A percentile compares a stretch with the other conserved stretches of the same genome.
Conservation (phyloP, 2,113 vertebrate species). For the Morone chrysops region DNA sequence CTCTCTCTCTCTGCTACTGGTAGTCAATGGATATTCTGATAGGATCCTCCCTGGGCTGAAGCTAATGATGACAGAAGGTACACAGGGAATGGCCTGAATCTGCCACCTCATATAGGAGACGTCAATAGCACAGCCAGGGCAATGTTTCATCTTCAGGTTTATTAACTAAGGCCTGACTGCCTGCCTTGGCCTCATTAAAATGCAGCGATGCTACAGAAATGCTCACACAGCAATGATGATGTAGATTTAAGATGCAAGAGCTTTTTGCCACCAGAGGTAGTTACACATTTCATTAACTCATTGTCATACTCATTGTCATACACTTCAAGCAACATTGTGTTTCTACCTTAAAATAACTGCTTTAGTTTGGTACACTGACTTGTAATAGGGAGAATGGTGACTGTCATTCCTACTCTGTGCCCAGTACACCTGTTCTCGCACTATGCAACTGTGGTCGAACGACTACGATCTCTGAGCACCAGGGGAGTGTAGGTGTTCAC, state of each 20-base stretch:
- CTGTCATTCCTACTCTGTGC: no score
- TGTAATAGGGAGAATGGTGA: no score
- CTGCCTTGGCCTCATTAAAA: constrained; percentile 59
- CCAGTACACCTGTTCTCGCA: no score
- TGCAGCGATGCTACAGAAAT: constrained; percentile 32
- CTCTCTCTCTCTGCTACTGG: constrained; percentile 15
- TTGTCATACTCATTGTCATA: neutral
- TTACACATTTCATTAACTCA: neutral
- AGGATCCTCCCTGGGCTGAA: constrained; percentile 43
- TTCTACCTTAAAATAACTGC: no score
- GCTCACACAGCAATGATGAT: constrained; percentile 33
- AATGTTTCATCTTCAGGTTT: constrained; percentile 70
- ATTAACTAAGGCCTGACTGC: constrained; percentile 59
- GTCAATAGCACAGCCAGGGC: constrained; percentile 59
- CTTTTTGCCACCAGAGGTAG: neutral
- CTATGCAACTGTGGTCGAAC: no score
- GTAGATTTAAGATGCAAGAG: constrained; percentile 24
- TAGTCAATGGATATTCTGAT: constrained; percentile 53
- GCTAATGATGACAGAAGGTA: constrained; percentile 77
- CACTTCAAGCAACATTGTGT: no score
- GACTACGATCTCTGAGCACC: no score
- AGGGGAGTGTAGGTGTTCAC: no score
- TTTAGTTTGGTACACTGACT: no score
- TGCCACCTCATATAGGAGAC: constrained; percentile 70
- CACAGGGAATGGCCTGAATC: constrained; percentile 73